A percentile compares a stretch with the other conserved stretches of the same genome.
phyloP scores from a whole-genome alignment of 2,888 invertebrate species.

The Subacronicta megacephala region DNA sequence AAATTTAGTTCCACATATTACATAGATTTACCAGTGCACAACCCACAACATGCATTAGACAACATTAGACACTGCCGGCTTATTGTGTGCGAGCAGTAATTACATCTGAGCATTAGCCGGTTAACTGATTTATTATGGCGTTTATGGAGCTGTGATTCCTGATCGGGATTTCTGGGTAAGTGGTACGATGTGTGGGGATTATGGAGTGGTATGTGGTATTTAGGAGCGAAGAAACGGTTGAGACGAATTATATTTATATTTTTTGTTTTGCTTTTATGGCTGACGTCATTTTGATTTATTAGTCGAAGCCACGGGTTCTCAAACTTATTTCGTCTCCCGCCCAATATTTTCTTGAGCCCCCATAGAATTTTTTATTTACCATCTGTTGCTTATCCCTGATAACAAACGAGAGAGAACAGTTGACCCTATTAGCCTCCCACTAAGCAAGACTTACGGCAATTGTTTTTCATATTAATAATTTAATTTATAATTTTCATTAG shows the following conservation, averaged over 20 bases:
- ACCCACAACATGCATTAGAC: neutral
- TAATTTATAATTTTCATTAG: no score
- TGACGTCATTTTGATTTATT: no score
- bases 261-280: neutral
- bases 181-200: constrained; percentile 43
- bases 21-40: neutral
- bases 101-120: constrained; percentile 43
- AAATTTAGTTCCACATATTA: constrained; percentile 1
- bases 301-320: no score
- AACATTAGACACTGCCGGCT: constrained; percentile 39
- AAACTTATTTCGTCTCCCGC: no score
- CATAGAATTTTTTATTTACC: no score
- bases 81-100: constrained; percentile 37
- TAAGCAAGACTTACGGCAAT: no score
- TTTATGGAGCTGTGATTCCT: constrained; percentile 48
- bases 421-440: no score
- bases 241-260: neutral
- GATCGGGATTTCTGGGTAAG: constrained; percentile 47
- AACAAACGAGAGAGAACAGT: no score
- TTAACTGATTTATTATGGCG: constrained; percentile 49
- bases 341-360: no score
- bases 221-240: neutral
- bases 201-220: constrained; percentile 1
- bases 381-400: no score
- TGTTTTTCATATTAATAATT: no score